Percentiles rank a stretch among this genome's conserved stretches.
Evolutionary conservation across 2,797 vertebrate species (phyloP).

Genomic region (Sciaenops ocellatus): DNA sequence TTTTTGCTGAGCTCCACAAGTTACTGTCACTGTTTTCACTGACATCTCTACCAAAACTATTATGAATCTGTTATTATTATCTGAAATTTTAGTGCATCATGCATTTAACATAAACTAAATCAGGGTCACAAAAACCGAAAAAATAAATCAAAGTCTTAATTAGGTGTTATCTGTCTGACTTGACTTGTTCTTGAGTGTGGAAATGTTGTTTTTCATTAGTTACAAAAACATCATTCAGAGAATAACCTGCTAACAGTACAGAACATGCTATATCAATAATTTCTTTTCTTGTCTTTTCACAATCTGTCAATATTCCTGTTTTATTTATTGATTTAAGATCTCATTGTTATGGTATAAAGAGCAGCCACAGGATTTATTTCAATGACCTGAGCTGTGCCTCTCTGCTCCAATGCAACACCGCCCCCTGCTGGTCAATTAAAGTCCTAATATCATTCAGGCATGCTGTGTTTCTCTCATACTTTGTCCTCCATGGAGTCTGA

Average conservation of each 20-base stretch:
- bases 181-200: background rate
- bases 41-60: too few species aligned
- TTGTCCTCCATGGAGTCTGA: accelerated
- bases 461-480: background rate
- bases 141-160: background rate
- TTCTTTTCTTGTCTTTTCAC: too few species aligned
- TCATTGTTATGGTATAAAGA: background rate
- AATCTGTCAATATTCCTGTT: background rate
- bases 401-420: slow-evolving; percentile 49
- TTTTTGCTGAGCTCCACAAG: too few species aligned
- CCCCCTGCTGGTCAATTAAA: slow-evolving; percentile 63
- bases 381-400: background rate
- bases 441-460: too few species aligned
- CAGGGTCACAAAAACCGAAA: background rate
- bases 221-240: background rate
- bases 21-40: too few species aligned
- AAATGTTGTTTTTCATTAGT: background rate
- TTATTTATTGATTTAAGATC: background rate
- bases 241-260: background rate
- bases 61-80: too few species aligned
- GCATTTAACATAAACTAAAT: background rate
- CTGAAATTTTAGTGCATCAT: too few species aligned
- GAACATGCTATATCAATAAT: too few species aligned
- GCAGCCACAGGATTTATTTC: background rate
- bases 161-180: too few species aligned